phyloP scores from a whole-genome alignment of 2,888 invertebrate species.

The Drosophila eohydei region DNA sequence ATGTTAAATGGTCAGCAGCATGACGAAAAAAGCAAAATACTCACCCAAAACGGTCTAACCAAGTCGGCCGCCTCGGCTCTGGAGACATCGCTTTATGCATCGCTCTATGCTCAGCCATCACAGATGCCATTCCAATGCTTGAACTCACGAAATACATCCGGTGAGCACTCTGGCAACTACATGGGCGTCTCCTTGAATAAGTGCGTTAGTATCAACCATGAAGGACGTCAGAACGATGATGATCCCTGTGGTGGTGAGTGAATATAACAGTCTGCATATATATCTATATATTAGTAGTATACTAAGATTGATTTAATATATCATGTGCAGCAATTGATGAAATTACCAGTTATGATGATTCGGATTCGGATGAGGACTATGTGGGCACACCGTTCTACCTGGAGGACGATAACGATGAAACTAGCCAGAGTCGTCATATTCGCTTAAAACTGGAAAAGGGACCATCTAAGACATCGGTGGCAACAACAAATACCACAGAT shows the following conservation, averaged over 20 bases:
- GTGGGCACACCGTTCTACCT: slow-evolving; percentile 80
- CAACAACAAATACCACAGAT: slow-evolving; percentile 54
- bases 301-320: neutral
- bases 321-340: slow-evolving; percentile 79
- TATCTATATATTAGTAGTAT: neutral
- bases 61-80: slow-evolving; percentile 79
- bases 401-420: slow-evolving; percentile 72
- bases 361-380: slow-evolving; percentile 83
- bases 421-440: slow-evolving; percentile 75
- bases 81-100: slow-evolving; percentile 81
- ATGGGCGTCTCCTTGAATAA: slow-evolving; percentile 73
- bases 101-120: slow-evolving; percentile 72
- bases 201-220: slow-evolving; percentile 30
- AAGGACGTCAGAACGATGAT: slow-evolving; percentile 66
- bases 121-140: slow-evolving; percentile 42
- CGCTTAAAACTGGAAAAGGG: slow-evolving; percentile 54
- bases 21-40: slow-evolving; percentile 78
- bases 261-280: neutral
- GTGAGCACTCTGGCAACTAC: slow-evolving; percentile 58
- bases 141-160: slow-evolving; percentile 43
- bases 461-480: slow-evolving; percentile 57
- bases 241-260: slow-evolving; percentile 79
- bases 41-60: slow-evolving; percentile 81
- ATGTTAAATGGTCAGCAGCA: slow-evolving; percentile 79
- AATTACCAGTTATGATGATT: slow-evolving; percentile 80